Conservation (phyloP, 2,888 invertebrate species). For the Spicauda simplicius region DNA sequence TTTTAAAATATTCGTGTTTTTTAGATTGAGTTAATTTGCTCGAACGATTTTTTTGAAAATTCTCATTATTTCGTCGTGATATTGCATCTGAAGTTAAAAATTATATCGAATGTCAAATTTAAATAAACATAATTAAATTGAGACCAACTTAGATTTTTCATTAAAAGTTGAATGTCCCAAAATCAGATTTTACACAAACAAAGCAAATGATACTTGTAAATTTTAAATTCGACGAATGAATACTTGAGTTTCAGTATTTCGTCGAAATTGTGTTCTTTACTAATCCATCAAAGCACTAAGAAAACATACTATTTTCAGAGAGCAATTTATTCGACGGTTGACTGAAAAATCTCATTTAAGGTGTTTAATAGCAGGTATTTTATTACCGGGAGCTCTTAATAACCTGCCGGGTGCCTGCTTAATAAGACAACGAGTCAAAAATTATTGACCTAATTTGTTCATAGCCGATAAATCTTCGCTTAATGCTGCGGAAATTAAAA, state of each 20-base stretch:
- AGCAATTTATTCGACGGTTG: slow-evolving; percentile 28
- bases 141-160: neutral
- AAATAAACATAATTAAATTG: neutral
- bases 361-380: slow-evolving; percentile 31
- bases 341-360: slow-evolving; percentile 32
- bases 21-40: too few relatives aligned
- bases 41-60: too few relatives aligned
- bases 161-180: neutral
- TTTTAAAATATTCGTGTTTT: too few relatives aligned
- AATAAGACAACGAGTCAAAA: slow-evolving; percentile 25
- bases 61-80: too few relatives aligned
- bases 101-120: too few relatives aligned
- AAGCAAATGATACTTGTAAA: slow-evolving; percentile 12
- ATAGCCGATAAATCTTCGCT: slow-evolving; percentile 5
- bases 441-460: slow-evolving; percentile 22
- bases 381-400: slow-evolving; percentile 27
- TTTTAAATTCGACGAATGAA: slow-evolving; percentile 12
- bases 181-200: slow-evolving; percentile 3
- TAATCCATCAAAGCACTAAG: slow-evolving; percentile 26
- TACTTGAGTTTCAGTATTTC: neutral
- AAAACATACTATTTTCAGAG: slow-evolving; percentile 17
- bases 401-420: slow-evolving; percentile 24
- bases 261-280: slow-evolving; percentile 12
- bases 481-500: slow-evolving; percentile 32
- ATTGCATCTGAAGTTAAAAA: too few relatives aligned